Base-by-base conservation (phyloP, 37 sponge, comb jelly and placozoan species). In the Cladorhizidae sp. region DNA sequence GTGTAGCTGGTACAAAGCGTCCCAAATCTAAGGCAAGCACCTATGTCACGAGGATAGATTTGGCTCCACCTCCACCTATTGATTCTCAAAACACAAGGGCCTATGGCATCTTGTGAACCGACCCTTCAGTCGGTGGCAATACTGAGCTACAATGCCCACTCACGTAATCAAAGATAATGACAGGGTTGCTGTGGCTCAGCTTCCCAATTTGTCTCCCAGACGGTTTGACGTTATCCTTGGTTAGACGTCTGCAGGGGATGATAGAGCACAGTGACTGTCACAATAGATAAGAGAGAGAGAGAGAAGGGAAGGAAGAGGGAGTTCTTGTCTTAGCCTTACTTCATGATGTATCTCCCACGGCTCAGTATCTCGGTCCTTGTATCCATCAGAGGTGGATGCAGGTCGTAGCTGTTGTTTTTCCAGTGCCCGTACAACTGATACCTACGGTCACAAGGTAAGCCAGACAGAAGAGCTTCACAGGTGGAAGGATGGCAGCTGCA, bases 141-240 rank as follows among this genome's bases (percentile, higher is more conserved):
- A n/a, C n/a, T n/a, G n/a, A n/a, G n/a, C n/a, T n/a, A n/a, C n/a
- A n/a, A n/a, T n/a, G n/a, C n/a, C n/a, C n/a, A n/a, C 96, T 81
- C 62, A 95, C 96, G 70, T 89, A 97, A 56, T 94, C 95, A 78
- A 96, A 98, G 18, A 98, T 85, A 35, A 98, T 85, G 40, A 90
- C 94, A 3, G 99, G 97, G 64, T 94, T 96, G 62, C 93, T 96
- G 91, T 98, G 96, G n/a, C 90, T 88, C 14, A 95, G 89, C 56
- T 96, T 96, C 14, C 99, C 99, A 21, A 98, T 77, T 70, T 93
- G 94, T 64, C 99, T 73, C 1, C 99, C 99, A 31, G 92, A 96
- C 43, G 85, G 97, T 81, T 98, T 98, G 31, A 96, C 93, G 50
- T 96, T 98, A 72, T 98, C 99, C 76, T 96, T 96, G 25, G 99